Percentiles rank a stretch among this genome's conserved stretches.
phyloP scores from a whole-genome alignment of 1,140 invertebrate genomes.

The Atta colombica region DNA sequence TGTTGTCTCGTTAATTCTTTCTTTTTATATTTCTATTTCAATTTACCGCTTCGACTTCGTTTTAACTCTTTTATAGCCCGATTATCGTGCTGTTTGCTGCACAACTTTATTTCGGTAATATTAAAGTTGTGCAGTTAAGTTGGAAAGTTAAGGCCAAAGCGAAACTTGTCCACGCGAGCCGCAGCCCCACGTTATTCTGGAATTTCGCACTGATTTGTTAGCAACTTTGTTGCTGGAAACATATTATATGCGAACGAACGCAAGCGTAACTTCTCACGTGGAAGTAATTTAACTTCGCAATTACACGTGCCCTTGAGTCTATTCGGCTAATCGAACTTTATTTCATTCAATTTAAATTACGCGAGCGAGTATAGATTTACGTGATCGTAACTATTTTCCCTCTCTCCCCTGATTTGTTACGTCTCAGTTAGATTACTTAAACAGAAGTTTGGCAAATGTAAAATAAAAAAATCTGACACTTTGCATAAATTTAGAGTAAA shows the following conservation, averaged over 20 bases:
- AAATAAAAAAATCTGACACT: too few relatives aligned
- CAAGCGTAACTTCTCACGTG: conserved; percentile 33
- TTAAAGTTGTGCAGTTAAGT: conserved; percentile 45
- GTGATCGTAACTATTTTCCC: conserved; percentile 9
- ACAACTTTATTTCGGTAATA: conserved; percentile 53
- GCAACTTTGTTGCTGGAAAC: conserved; percentile 52
- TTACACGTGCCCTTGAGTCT: conserved; percentile 49
- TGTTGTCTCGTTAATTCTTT: not conserved
- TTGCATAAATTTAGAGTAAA: too few relatives aligned
- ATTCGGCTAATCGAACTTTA: conserved; percentile 28
- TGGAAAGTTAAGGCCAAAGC: conserved; percentile 38
- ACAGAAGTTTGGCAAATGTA: too few relatives aligned
- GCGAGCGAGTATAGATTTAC: not conserved
- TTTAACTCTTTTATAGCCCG: not conserved
- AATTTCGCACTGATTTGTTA: conserved; percentile 58
- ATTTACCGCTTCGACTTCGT: not conserved
- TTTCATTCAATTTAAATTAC: conserved; percentile 25
- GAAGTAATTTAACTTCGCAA: conserved; percentile 55
- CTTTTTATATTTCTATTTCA: not conserved
- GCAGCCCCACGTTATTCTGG: conserved; percentile 39
- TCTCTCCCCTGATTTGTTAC: not conserved
- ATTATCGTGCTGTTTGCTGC: not conserved
- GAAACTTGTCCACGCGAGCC: conserved; percentile 28
- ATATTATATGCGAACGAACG: conserved; percentile 46
- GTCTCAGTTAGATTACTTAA: not conserved